Conservation (phyloP, 2,113 vertebrate species). For the Saccopteryx bilineata region DNA sequence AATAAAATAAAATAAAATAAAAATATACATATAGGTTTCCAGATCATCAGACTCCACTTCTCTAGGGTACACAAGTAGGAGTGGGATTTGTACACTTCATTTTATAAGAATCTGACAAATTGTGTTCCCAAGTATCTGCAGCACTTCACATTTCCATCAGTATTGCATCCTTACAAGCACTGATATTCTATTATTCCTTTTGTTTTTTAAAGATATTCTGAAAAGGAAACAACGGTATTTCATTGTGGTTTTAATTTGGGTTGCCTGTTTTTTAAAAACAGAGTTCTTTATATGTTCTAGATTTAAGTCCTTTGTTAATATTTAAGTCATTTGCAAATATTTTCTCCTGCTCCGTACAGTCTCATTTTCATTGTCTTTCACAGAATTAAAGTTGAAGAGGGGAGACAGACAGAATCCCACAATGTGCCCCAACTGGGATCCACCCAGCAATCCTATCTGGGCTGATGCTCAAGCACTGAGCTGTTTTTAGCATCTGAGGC, state of each 20-base stretch:
- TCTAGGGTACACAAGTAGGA: background rate
- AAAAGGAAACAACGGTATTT: background rate
- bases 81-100: background rate
- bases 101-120: conserved; percentile 19
- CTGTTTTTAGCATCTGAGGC: no score
- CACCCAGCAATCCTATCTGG: no score
- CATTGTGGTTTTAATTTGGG: background rate
- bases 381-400: background rate
- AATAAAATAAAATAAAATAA: background rate
- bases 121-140: background rate
- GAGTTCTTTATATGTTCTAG: background rate
- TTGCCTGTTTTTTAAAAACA: background rate
- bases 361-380: background rate
- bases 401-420: no score
- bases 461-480: no score
- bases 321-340: background rate
- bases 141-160: background rate
- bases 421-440: no score
- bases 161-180: background rate
- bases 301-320: background rate
- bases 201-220: background rate
- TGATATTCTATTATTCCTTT: background rate
- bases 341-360: background rate
- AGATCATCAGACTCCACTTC: background rate
- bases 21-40: background rate